Evolutionary conservation across 2,888 invertebrate species (phyloP), one percentile per base, ranked within the genome.

Genomic region (Diloba caeruleocephala): DNA sequence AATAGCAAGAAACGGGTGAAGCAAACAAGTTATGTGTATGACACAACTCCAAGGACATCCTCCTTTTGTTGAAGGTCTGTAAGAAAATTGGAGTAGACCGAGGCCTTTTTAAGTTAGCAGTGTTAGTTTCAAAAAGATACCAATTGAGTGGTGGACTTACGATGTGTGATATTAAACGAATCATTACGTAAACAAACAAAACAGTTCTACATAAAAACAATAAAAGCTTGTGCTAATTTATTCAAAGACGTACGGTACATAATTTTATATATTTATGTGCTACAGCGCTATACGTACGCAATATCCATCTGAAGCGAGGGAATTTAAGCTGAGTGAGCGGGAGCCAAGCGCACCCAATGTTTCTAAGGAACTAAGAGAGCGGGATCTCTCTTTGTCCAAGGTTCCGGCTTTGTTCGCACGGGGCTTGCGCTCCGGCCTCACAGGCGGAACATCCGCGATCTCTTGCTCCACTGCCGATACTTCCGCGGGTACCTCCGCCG

Each of bases 301-400:
- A 81, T 97, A 97, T 93, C 97, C 97, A 91, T 97, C 97, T 55
- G 97, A 97, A 74, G 96, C 95, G 59, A 96, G 92, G 9, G 96
- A 96, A 37, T 94, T 95, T 68, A 96, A 94, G 84, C 96, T 96
- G 53, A 95, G 84, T 2, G 96, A 95, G 44, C 95, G 90, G 65
- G 85, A 93, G 79, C 72, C 93, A 80, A 94, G 89, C 9, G 78
- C 72, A 3, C 75, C 85, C 23, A 78, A 37, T 0, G 82, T 81
- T 41, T 89, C 89, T 41, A 92, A 82, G 6, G 89, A 85, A 50
- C 83, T 89, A 26, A 92, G 85, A 15, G 93, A 93, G 31, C 92
- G 84, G 6, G 93, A 93, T 34, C 89, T 83, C 71, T 93, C 92
- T 68, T 92, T 93, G 74, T 83, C 84, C 48, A 92, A 80, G 58